Conservation (phyloP, 2,113 vertebrate species). For the Gasterosteus aculeatus region DNA sequence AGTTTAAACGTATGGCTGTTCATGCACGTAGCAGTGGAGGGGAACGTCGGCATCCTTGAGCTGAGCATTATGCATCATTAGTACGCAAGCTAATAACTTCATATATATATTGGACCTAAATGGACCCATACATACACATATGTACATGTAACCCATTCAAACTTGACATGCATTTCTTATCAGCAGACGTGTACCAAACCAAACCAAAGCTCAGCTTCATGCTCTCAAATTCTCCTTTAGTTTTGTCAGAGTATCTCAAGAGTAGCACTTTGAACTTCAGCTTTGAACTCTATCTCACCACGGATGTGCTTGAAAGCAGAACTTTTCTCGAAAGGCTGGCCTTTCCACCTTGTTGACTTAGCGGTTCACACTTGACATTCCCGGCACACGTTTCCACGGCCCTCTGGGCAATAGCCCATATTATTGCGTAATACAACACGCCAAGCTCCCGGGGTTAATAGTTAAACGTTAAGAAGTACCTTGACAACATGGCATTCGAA, state of each 20-base stretch:
- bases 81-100: not conserved
- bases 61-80: not conserved
- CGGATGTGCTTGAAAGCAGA: conserved; percentile 36
- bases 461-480: not conserved
- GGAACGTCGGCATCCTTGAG: not conserved
- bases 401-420: not conserved
- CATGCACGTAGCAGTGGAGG: not conserved
- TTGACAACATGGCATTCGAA: not conserved
- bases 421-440: not conserved
- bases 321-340: conserved; percentile 35
- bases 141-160: not conserved
- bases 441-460: not conserved
- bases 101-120: not conserved
- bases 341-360: conserved; percentile 28
- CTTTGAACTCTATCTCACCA: conserved; percentile 47
- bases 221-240: conserved; percentile 22
- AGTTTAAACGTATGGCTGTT: not conserved
- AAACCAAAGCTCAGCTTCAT: conserved; percentile 13
- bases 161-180: conserved; percentile 22
- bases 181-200: not conserved
- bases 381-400: not conserved
- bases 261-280: conserved; percentile 47
- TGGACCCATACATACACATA: not conserved
- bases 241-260: conserved; percentile 41
- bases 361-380: not conserved